These are phyloP conservation scores for Benitochromis conjunctus DNA, from an alignment of 2,113 vertebrate genomes.

Conservation along the genomic window DNA sequence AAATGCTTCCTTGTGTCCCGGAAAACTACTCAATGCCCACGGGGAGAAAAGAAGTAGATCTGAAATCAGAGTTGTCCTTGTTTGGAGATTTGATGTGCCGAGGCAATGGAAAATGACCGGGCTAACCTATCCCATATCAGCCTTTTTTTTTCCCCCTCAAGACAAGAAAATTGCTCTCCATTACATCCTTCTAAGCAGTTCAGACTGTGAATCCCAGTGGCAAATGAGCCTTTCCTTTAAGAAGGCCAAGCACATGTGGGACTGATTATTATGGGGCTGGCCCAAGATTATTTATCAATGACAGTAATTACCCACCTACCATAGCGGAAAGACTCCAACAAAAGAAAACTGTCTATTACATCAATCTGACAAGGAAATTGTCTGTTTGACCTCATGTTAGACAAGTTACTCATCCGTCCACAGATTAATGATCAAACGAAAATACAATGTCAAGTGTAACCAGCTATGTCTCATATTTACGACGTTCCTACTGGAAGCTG, in stretches of 20 bases:
- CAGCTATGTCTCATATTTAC: neutral
- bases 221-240: slow-evolving; percentile 66
- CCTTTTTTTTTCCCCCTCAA: slow-evolving; percentile 4
- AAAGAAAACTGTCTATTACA: slow-evolving; percentile 40
- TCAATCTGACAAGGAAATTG: slow-evolving; percentile 62
- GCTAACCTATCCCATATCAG: slow-evolving; percentile 26
- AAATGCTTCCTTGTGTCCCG: slow-evolving; percentile 56
- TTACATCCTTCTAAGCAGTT: slow-evolving; percentile 69
- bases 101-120: slow-evolving; percentile 58
- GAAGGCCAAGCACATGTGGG: slow-evolving; percentile 70
- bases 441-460: slow-evolving; percentile 25
- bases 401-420: slow-evolving; percentile 48
- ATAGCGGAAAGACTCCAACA: slow-evolving; percentile 50
- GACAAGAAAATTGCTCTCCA: slow-evolving; percentile 76
- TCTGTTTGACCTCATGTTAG: slow-evolving; percentile 54
- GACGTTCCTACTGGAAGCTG: neutral
- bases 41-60: slow-evolving; percentile 37
- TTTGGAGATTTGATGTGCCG: slow-evolving; percentile 52
- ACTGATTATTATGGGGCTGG: slow-evolving; percentile 68
- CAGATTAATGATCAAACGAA: slow-evolving; percentile 39
- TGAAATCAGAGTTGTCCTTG: slow-evolving; percentile 55
- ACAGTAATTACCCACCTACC: slow-evolving; percentile 74
- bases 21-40: slow-evolving; percentile 18
- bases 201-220: slow-evolving; percentile 63
- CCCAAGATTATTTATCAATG: slow-evolving; percentile 75